A percentile compares a stretch with the other conserved stretches of the same genome.
phyloP scores from a whole-genome alignment of 2,797 vertebrate species.

The Centroberyx gerrardi region DNA sequence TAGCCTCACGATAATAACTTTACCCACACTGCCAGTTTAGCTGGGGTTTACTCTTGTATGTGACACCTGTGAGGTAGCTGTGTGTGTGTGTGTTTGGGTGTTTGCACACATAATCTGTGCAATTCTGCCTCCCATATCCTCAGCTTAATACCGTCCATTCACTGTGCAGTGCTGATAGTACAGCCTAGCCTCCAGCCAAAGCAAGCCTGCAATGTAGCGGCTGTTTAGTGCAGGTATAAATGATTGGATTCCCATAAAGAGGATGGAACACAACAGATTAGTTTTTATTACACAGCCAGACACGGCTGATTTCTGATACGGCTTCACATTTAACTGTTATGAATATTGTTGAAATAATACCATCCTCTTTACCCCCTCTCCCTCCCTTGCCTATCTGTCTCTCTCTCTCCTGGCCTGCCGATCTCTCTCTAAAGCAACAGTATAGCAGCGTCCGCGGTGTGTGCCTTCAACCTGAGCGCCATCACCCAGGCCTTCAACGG shows the following conservation, averaged over 20 bases:
- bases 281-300: conserved; percentile 59
- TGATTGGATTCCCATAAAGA: conserved; percentile 62
- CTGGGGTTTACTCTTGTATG: conserved; percentile 49
- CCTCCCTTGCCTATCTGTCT: neutral
- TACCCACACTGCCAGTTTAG: conserved; percentile 53
- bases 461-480: conserved; percentile 98
- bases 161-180: conserved; percentile 65
- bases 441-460: conserved; percentile 97
- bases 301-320: conserved; percentile 41
- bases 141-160: conserved; percentile 65
- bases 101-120: conserved; percentile 57
- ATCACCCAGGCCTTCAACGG: conserved; percentile 97
- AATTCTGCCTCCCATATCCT: conserved; percentile 45
- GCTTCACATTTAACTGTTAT: conserved; percentile 33
- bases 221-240: conserved; percentile 53
- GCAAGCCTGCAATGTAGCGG: conserved; percentile 11
- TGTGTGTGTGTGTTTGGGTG: conserved; percentile 32
- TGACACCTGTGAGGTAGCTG: conserved; percentile 47
- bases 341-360: conserved; percentile 43
- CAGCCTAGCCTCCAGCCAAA: conserved; percentile 70
- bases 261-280: conserved; percentile 40
- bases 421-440: conserved; percentile 90
- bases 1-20: conserved; percentile 63
- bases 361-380: neutral
- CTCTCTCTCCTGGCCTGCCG: neutral